Evolutionary conservation across 2,113 vertebrate genomes (phyloP), one percentile per base, ranked within the genome.

Genomic region (Platichthys flesus): DNA sequence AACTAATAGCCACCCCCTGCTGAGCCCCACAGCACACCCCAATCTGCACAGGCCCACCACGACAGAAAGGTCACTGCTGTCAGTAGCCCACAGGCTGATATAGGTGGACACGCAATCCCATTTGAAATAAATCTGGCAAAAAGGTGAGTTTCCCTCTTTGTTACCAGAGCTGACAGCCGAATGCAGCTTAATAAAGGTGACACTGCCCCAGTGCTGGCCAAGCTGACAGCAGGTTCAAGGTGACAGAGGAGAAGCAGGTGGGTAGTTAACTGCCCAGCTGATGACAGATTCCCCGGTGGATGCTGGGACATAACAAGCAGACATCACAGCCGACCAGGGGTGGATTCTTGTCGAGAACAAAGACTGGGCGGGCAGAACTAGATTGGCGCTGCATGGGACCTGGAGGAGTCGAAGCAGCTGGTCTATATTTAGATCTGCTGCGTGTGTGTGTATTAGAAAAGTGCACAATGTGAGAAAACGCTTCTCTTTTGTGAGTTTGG

Each of bases 221-320:
- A 71, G 66, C 78, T 77, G 90, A 91, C 87, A 88, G 90, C 79
- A 62, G 84, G 85, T 89, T 77, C 90, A 83, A 89, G 89, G 90
- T 90, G 85, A 83, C 21, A 21, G 55, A 79, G 72, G 75, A 65
- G 62, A 74, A 71, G 74, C 80, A 77, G 79, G 79, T 12, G 16
- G 65, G 84, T 88, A 82, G 83, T 89, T 86, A 90, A 77, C 85
- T 77, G 76, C 87, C 45, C 66, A 81, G 80, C 86, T 87, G 83
- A 85, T 84, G 78, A 87, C 74, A 78, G 79, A 75, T 68, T 81
- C 82, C 74, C 88, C 80, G 79, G 80, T 89, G 88, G 77, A 76
- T 76, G 54, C 59, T 82, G 71, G 76, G 76, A 82, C 58, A 69
- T 76, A 59, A 79, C 60, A 54, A 51, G 68, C 64, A 69, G 81